phyloP scores from a whole-genome alignment of 1,140 invertebrate genomes.

The Drosophila azteca region DNA sequence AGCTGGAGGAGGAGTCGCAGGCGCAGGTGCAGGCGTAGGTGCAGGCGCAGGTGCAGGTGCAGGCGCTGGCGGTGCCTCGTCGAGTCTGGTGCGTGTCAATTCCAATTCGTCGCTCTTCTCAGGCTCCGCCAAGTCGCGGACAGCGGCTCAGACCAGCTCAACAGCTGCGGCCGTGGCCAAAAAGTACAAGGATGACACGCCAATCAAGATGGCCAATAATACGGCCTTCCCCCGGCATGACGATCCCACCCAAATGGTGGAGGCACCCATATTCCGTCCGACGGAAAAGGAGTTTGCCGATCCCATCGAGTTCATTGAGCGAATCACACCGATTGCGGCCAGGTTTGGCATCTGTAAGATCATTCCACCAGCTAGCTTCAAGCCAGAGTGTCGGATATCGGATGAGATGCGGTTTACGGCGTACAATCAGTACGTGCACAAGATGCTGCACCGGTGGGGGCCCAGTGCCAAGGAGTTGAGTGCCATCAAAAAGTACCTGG shows the following conservation, averaged over 20 bases:
- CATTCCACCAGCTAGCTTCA: constrained; percentile 93
- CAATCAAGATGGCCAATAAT: constrained; percentile 84
- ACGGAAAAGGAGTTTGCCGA: constrained; percentile 94
- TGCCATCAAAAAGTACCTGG: constrained; percentile 93
- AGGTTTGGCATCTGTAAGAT: constrained; percentile 95
- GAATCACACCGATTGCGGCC: constrained; percentile 91
- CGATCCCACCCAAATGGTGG: constrained; percentile 87
- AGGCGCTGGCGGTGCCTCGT: neutral
- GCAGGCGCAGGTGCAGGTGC: constrained; percentile 1
- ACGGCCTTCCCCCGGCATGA: constrained; percentile 85
- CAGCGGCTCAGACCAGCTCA: constrained; percentile 47
- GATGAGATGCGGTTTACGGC: constrained; percentile 95
- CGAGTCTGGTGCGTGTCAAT: constrained; percentile 66
- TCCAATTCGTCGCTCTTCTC: constrained; percentile 79
- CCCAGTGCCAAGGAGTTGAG: constrained; percentile 93
- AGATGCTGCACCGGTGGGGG: constrained; percentile 95
- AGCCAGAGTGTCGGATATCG: constrained; percentile 93
- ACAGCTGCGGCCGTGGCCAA: constrained; percentile 55
- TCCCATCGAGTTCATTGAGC: constrained; percentile 94
- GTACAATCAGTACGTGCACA: constrained; percentile 96
- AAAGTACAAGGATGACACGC: constrained; percentile 79
- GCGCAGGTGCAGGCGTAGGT: constrained; percentile 1
- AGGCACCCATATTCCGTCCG: constrained; percentile 93
- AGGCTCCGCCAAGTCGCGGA: constrained; percentile 75
- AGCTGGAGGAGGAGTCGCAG: neutral